Percentiles rank a stretch among this genome's conserved stretches.
Conservation (phyloP, 2,888 invertebrate species). For the Limnephilus lunatus region DNA sequence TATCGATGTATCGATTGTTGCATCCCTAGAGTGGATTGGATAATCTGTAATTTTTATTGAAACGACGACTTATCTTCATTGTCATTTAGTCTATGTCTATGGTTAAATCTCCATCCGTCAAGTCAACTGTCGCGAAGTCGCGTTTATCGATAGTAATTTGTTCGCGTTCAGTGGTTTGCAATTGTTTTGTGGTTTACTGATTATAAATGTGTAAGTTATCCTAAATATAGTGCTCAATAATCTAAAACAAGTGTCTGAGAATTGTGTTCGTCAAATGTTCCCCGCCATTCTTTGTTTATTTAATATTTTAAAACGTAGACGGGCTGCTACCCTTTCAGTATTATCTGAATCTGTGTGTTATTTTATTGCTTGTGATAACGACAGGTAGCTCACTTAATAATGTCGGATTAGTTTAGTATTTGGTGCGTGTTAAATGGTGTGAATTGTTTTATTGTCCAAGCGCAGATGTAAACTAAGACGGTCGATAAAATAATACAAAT, state of each 20-base stretch:
- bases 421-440: not conserved
- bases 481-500: not conserved
- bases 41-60: not conserved
- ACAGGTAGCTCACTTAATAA: conserved; percentile 19
- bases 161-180: conserved; percentile 28
- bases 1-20: not conserved
- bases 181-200: conserved; percentile 36
- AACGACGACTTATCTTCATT: not conserved
- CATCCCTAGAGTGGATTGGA: not conserved
- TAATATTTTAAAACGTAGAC: not conserved
- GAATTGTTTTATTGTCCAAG: not conserved
- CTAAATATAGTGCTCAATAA: not conserved
- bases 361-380: conserved; percentile 32
- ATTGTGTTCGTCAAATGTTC: not conserved
- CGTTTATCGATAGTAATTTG: not conserved
- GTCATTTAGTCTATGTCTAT: conserved; percentile 30
- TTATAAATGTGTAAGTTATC: conserved; percentile 5
- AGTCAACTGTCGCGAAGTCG: conserved; percentile 27
- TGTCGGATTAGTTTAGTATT: not conserved
- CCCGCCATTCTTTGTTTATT: conserved; percentile 27
- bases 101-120: conserved; percentile 43
- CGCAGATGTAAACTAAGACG: not conserved
- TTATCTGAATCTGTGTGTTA: conserved; percentile 12
- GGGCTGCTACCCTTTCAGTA: conserved; percentile 23
- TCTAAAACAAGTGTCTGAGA: not conserved